Conservation (phyloP, 2,888 invertebrate genomes). For the Ypsolopha sequella region DNA sequence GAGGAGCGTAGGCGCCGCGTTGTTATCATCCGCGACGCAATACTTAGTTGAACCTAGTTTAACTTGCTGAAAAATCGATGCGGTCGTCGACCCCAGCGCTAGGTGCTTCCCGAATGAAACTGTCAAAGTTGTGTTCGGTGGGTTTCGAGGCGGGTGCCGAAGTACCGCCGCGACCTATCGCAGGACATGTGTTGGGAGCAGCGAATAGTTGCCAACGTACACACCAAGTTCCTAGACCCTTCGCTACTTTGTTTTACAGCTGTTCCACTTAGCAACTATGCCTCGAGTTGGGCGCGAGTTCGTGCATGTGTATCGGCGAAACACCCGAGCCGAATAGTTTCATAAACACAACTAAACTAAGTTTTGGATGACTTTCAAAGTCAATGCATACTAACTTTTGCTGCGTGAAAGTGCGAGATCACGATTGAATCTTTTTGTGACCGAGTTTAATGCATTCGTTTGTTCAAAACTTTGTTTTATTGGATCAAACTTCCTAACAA, state of each 20-base stretch:
- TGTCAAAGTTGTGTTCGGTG: slow-evolving; percentile 41
- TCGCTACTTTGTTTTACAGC: slow-evolving; percentile 70
- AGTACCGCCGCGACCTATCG: slow-evolving; percentile 14
- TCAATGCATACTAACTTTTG: slow-evolving; percentile 71
- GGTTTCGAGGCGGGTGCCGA: slow-evolving; percentile 21
- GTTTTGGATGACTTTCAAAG: slow-evolving; percentile 71
- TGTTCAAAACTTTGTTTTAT: slow-evolving; percentile 65
- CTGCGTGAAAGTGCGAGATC: slow-evolving; percentile 67
- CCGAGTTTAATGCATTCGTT: slow-evolving; percentile 68
- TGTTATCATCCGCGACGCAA: slow-evolving; percentile 59
- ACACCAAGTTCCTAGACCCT: slow-evolving; percentile 69
- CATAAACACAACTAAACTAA: slow-evolving; percentile 71
- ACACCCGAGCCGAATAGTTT: slow-evolving; percentile 67
- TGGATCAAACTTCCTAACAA: slow-evolving; percentile 54
- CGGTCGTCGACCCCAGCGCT: slow-evolving; percentile 34
- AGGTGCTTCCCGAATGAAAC: slow-evolving; percentile 41
- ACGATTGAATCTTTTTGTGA: slow-evolving; percentile 66
- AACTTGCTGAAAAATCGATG: slow-evolving; percentile 60
- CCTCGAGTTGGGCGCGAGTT: slow-evolving; percentile 68
- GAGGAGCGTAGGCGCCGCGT: slow-evolving; percentile 43
- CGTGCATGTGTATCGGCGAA: slow-evolving; percentile 68
- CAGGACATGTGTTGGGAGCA: slow-evolving; percentile 39
- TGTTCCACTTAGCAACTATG: slow-evolving; percentile 71
- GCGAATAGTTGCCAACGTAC: slow-evolving; percentile 53
- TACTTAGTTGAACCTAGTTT: slow-evolving; percentile 66